Percentiles rank a stretch among this genome's conserved stretches.
Evolutionary conservation across 1,140 invertebrate genomes (phyloP).

Genomic region (Drosophila pseudoobscura): DNA sequence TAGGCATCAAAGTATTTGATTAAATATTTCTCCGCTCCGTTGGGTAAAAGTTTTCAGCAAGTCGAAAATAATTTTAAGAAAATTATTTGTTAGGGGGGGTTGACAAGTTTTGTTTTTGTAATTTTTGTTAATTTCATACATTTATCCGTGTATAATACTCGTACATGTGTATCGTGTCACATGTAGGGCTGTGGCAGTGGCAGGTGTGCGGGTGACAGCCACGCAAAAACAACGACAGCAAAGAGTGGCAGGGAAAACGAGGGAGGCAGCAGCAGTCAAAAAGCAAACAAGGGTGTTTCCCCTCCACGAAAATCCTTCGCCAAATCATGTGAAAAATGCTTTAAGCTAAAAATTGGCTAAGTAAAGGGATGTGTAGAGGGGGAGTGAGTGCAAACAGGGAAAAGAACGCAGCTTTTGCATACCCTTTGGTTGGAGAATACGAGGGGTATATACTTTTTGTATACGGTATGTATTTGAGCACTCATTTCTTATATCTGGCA

Average conservation of each 20-base stretch:
- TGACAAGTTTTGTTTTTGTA: no score
- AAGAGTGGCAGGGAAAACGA: conserved; percentile 20
- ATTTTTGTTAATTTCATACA: conserved; percentile 33
- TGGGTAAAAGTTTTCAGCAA: neutral
- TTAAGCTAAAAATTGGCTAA: conserved; percentile 61
- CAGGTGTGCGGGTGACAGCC: conserved; percentile 62
- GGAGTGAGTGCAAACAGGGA: no score
- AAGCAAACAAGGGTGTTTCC: conserved; percentile 17
- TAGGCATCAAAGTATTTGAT: conserved; percentile 1
- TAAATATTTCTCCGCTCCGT: neutral
- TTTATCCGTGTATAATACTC: conserved; percentile 8
- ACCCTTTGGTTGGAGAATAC: no score
- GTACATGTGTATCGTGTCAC: conserved; percentile 16
- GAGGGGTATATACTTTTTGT: no score
- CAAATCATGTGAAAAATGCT: conserved; percentile 70
- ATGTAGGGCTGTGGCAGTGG: neutral
- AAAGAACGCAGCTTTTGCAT: no score
- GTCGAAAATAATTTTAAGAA: neutral
- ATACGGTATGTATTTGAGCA: no score
- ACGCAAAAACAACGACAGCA: conserved; percentile 17
- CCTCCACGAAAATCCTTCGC: conserved; percentile 14
- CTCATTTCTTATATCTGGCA: no score
- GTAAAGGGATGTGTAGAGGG: neutral
- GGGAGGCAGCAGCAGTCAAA: conserved; percentile 13
- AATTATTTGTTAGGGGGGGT: conserved; percentile 8